phyloP scores from a whole-genome alignment of 2,888 invertebrate genomes.

The Taenaris catops region DNA sequence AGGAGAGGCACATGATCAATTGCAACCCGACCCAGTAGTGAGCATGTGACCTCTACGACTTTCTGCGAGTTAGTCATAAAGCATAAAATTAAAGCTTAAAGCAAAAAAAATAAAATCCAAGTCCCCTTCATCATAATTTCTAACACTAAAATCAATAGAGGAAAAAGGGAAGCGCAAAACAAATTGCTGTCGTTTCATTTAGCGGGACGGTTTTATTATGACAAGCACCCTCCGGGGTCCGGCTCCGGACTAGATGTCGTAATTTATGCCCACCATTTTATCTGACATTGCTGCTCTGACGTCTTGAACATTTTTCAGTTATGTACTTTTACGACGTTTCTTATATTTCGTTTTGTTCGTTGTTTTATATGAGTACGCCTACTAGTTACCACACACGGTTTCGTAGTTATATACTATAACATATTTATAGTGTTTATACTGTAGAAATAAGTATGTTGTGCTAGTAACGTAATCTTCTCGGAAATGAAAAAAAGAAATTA shows the following conservation, averaged over 20 bases:
- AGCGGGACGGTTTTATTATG: constrained; percentile 9
- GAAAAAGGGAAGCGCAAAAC: constrained; percentile 5
- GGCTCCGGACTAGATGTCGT: constrained; percentile 1
- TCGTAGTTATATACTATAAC: too few species aligned
- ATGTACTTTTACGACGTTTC: background rate
- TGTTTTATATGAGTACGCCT: too few species aligned
- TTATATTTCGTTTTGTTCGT: background rate
- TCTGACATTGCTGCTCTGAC: constrained; percentile 9
- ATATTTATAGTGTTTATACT: too few species aligned
- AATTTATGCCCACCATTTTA: constrained; percentile 11
- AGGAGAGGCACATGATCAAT: too few species aligned
- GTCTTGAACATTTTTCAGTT: constrained; percentile 6
- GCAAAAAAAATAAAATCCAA: background rate
- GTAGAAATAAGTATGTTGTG: too few species aligned
- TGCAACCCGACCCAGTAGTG: too few species aligned
- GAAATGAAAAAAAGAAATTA: too few species aligned
- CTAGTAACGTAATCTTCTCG: background rate
- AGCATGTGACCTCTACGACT: too few species aligned
- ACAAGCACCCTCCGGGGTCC: constrained; percentile 11
- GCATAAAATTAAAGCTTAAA: background rate
- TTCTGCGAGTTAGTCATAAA: too few species aligned
- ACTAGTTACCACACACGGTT: too few species aligned
- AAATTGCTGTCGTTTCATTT: constrained; percentile 12
- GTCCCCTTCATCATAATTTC: constrained; percentile 1
- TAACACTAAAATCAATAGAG: constrained; percentile 3